A percentile compares a stretch with the other conserved stretches of the same genome.
Conservation (phyloP, 2,113 vertebrate species). For the Scartelaos histophorus region DNA sequence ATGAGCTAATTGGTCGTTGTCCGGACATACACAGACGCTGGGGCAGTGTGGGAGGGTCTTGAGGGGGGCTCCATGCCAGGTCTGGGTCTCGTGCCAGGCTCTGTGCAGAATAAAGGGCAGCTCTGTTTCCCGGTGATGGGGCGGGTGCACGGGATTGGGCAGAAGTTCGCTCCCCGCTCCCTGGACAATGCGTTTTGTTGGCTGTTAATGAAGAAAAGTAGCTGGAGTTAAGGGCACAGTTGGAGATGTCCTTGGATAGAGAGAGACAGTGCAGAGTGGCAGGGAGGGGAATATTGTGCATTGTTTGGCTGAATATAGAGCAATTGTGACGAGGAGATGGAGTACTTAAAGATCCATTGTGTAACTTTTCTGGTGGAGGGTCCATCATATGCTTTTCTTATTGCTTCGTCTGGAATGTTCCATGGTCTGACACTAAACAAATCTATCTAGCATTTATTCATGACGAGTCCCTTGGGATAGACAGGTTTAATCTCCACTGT, state of each 20-base stretch:
- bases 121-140: conserved; percentile 67
- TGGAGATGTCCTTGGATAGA: conserved; percentile 47
- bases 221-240: conserved; percentile 47
- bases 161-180: conserved; percentile 72
- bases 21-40: conserved; percentile 17
- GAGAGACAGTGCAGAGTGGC: background rate
- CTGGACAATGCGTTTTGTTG: conserved; percentile 75
- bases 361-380: too few species aligned
- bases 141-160: conserved; percentile 65
- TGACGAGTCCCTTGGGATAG: too few species aligned
- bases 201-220: conserved; percentile 76
- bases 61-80: conserved; percentile 33
- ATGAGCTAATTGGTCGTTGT: conserved; percentile 71
- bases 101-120: conserved; percentile 72
- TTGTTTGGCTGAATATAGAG: background rate
- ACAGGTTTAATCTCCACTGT: too few species aligned
- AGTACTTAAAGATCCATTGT: too few species aligned
- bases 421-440: too few species aligned
- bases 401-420: too few species aligned
- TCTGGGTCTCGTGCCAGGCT: conserved; percentile 82
- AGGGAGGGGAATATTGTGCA: background rate
- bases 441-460: too few species aligned
- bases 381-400: too few species aligned
- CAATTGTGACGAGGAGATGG: background rate
- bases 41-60: conserved; percentile 36